Percentiles rank a stretch among this genome's conserved stretches.
Conservation (phyloP, 64 coral and sea anemone species). For the Astreopora myriophthalma region DNA sequence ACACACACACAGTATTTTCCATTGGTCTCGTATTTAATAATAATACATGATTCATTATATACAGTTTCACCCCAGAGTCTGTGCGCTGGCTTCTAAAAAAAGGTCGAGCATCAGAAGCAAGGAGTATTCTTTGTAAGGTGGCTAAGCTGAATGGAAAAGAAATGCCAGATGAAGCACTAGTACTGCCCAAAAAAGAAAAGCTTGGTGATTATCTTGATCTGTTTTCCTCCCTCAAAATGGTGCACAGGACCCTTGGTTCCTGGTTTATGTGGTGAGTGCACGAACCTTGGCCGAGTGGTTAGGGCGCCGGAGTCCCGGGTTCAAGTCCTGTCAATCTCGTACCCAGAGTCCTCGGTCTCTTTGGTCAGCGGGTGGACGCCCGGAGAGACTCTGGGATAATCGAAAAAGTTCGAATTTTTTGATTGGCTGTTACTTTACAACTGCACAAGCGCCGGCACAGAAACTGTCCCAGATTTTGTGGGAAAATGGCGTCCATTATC, state of each 20-base stretch:
- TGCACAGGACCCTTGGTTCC: slow-evolving; percentile 23
- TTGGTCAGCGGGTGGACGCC: too few species aligned
- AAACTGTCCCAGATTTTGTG: too few species aligned
- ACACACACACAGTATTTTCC: too few species aligned
- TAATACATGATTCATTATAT: not conserved
- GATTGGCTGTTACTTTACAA: too few species aligned
- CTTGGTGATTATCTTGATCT: slow-evolving; percentile 39
- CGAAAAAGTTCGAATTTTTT: too few species aligned
- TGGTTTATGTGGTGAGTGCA: slow-evolving; percentile 56
- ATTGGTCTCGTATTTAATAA: too few species aligned
- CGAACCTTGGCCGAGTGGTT: not conserved
- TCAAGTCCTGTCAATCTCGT: too few species aligned
- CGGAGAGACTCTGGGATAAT: too few species aligned
- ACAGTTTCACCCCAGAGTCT: slow-evolving; percentile 61
- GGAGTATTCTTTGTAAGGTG: slow-evolving; percentile 2
- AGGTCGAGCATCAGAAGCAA: slow-evolving; percentile 27
- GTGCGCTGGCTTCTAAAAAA: slow-evolving; percentile 57
- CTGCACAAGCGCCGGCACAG: too few species aligned
- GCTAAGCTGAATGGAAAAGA: slow-evolving; percentile 35
- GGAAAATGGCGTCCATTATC: too few species aligned
- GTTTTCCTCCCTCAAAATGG: slow-evolving; percentile 22
- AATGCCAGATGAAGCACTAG: slow-evolving; percentile 7
- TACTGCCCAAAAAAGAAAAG: not conserved
- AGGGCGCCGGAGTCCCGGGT: too few species aligned
- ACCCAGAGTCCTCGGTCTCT: too few species aligned